These are phyloP conservation scores for Scaptomyza cyrtandrae DNA, from an alignment of 2,888 invertebrate species.

Conservation along the genomic window DNA sequence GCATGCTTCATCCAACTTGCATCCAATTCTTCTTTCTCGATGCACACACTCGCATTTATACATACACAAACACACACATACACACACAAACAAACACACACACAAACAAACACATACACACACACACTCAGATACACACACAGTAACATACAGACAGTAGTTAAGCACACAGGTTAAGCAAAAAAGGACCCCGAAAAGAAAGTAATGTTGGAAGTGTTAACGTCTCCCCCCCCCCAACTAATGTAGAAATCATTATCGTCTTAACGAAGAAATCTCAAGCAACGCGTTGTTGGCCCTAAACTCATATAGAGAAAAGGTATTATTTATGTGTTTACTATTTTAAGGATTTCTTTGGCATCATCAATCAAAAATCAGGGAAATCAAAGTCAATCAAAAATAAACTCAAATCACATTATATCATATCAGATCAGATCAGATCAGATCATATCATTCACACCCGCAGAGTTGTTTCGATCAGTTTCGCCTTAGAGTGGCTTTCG, in stretches of 20 bases:
- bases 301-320: constrained; percentile 14
- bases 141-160: constrained; percentile 2
- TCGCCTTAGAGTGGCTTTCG: constrained; percentile 38
- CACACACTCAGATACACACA: neutral
- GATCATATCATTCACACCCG: constrained; percentile 52
- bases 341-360: constrained; percentile 16
- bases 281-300: constrained; percentile 33
- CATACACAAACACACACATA: constrained; percentile 5
- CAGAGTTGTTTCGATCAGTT: constrained; percentile 83
- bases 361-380: neutral
- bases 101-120: constrained; percentile 32
- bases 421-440: neutral
- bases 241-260: constrained; percentile 8
- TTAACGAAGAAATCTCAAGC: constrained; percentile 18
- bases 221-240: constrained; percentile 15
- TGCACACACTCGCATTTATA: constrained; percentile 19
- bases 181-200: constrained; percentile 1
- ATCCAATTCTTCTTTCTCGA: neutral
- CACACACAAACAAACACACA: constrained; percentile 15
- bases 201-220: neutral
- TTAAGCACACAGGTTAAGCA: neutral
- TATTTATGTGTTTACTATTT: neutral
- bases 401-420: neutral
- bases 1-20: constrained; percentile 47
- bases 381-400: neutral